phyloP scores from a whole-genome alignment of 2,797 vertebrate species.

The Falco concolor region DNA sequence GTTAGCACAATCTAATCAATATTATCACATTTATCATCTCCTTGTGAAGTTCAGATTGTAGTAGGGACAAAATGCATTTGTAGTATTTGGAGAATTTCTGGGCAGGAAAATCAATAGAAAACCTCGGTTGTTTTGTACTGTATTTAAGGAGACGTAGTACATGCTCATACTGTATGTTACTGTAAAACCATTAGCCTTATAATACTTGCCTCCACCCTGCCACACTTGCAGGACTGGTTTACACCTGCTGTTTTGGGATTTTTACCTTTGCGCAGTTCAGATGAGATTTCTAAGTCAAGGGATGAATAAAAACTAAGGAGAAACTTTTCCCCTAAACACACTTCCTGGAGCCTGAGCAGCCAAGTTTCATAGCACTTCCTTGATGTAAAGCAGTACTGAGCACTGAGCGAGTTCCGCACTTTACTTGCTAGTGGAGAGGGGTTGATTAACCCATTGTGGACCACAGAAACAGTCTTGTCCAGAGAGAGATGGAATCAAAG shows the following conservation, averaged over 20 bases:
- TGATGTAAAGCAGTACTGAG: not conserved
- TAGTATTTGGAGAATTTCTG: conserved; percentile 23
- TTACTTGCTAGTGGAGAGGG: not conserved
- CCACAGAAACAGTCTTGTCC: not conserved
- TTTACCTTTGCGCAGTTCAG: not conserved
- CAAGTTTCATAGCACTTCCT: not conserved
- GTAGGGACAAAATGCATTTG: conserved; percentile 20
- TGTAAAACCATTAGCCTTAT: not conserved
- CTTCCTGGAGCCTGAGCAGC: not conserved
- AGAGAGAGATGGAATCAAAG: not conserved
- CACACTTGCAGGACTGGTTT: not conserved
- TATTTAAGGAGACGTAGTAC: not conserved
- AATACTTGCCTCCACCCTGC: not conserved
- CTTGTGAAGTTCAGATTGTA: conserved; percentile 41
- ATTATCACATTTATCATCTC: conserved; percentile 56
- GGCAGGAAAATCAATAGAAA: conserved; percentile 19
- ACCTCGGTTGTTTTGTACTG: not conserved
- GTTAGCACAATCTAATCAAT: conserved; percentile 57
- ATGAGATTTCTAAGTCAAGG: not conserved
- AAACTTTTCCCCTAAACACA: not conserved
- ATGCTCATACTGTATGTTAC: not conserved
- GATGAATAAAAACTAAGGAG: not conserved
- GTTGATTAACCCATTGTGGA: not conserved
- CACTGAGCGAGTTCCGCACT: not conserved
- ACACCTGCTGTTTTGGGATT: not conserved